These are phyloP conservation scores for Pygoscelis adeliae DNA, from an alignment of 2,113 vertebrate genomes.

Conservation along the genomic window DNA sequence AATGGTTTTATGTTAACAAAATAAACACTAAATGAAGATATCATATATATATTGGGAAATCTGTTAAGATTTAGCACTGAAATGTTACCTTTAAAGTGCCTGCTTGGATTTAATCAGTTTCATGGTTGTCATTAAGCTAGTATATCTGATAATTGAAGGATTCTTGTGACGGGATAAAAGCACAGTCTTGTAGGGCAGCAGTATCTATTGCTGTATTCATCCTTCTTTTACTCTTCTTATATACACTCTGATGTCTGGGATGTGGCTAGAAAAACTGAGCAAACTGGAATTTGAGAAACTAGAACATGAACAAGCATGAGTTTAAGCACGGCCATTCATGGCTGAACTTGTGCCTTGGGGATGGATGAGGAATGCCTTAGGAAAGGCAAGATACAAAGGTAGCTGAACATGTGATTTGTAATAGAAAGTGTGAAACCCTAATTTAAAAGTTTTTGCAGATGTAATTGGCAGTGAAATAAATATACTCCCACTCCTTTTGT, in stretches of 20 bases:
- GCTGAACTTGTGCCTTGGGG: background rate
- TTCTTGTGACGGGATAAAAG: rapidly evolving
- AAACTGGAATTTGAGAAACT: background rate
- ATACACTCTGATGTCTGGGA: background rate
- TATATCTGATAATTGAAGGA: background rate
- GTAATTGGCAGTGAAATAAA: background rate
- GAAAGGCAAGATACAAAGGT: background rate
- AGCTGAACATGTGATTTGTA: background rate
- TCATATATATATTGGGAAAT: background rate
- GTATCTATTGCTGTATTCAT: background rate
- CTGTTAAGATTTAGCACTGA: background rate
- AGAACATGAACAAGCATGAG: background rate
- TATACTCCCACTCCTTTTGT: background rate
- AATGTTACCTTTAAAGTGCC: background rate
- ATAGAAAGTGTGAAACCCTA: background rate
- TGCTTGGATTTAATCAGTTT: background rate
- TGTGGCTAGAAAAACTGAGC: background rate
- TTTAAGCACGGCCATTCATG: background rate
- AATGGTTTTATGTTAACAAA: background rate
- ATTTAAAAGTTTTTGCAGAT: background rate
- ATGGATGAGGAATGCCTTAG: background rate
- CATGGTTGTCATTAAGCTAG: background rate
- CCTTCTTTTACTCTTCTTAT: background rate
- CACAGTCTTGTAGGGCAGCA: rapidly evolving
- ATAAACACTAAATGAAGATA: background rate